Evolutionary conservation across 1,140 invertebrate species (phyloP), one percentile per base, ranked within the genome.

Genomic region (Rhagoletis pomonella): DNA sequence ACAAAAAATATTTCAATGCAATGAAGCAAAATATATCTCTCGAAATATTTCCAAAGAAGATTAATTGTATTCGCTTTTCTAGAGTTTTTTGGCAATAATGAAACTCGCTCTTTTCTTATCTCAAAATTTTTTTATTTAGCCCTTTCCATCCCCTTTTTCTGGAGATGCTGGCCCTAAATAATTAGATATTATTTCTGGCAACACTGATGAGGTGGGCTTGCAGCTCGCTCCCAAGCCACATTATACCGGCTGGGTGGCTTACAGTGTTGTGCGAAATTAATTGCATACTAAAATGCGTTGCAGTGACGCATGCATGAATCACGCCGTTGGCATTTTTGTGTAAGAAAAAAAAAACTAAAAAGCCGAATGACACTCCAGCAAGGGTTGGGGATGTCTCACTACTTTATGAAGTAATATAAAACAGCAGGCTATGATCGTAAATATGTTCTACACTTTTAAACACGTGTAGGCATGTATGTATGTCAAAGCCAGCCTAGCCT

Each of bases 331-430:
- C 12, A 67, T 67, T 67, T 73, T 19, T 2, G n/a, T 42, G 44
- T 81, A 55, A 81, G 4, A 39, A 29, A 29, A 29, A 29, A 29
- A 65, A 39, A 73, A 73, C 4, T 50, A 58, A 81, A 81, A 50
- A 67, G 39, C 4, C 6, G 64, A 55, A 19, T 81, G 14, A n/a
- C 7, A 55, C 7, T n/a, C 17, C 9, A 44, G 47, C 47, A 55
- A 19, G 6, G 4, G 47, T 14, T 55, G 12, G 19, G 10, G 17
- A 19, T 81, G 44, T 19, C 19, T 81, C n/a, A 81, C 47, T 55
- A 55, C 19, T 81, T 81, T 81, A 50, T 81, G 50, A 39, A 9
- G 73, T 55, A 81, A 81, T 55, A 81, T 81, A 81, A 55, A 81
- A 12, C 44, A 81, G 1, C 50, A 19, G 2, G 29, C 17, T 19